A percentile compares a stretch with the other conserved stretches of the same genome.
Evolutionary conservation across 1,140 invertebrate species (phyloP).

Genomic region (Dendrolimus kikuchii): DNA sequence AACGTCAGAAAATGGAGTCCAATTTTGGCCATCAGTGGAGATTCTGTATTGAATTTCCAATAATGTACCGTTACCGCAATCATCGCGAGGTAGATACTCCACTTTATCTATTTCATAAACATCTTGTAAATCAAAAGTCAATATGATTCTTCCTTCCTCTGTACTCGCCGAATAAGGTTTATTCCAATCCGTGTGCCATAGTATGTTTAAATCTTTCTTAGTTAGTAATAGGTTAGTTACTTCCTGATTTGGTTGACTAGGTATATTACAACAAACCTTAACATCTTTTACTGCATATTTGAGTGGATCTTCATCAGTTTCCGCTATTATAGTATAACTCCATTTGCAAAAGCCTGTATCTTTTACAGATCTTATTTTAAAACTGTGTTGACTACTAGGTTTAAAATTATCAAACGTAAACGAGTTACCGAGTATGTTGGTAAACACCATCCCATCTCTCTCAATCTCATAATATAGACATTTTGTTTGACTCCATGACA

Average conservation of each 20-base stretch:
- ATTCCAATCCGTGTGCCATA: slow-evolving; percentile 50
- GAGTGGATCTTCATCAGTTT: slow-evolving; percentile 19
- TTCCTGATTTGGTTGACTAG: slow-evolving; percentile 39
- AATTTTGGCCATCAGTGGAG: slow-evolving; percentile 30
- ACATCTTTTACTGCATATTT: slow-evolving; percentile 32
- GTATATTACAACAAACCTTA: slow-evolving; percentile 38
- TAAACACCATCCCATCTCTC: slow-evolving; percentile 39
- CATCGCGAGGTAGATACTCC: slow-evolving; percentile 38
- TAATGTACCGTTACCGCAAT: slow-evolving; percentile 49
- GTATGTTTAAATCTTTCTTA: slow-evolving; percentile 20
- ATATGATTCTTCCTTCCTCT: slow-evolving; percentile 20
- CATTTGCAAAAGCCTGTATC: slow-evolving; percentile 34
- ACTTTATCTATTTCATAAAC: slow-evolving; percentile 37
- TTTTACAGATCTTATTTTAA: slow-evolving; percentile 37
- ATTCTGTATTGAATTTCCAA: slow-evolving; percentile 33
- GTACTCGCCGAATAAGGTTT: slow-evolving; percentile 17
- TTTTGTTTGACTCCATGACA: slow-evolving; percentile 32
- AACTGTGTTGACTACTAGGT: slow-evolving; percentile 28
- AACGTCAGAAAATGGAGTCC: slow-evolving; percentile 27
- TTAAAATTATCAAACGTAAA: slow-evolving; percentile 40
- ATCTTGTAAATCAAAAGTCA: slow-evolving; percentile 39
- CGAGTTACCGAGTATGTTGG: slow-evolving; percentile 28
- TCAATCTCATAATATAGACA: slow-evolving; percentile 41
- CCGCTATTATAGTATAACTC: slow-evolving; percentile 31
- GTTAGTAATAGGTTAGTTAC: slow-evolving; percentile 28